A percentile compares a stretch with the other conserved stretches of the same genome.
Evolutionary conservation across 2,797 vertebrate genomes (phyloP).

Genomic region (Cuniculus paca): DNA sequence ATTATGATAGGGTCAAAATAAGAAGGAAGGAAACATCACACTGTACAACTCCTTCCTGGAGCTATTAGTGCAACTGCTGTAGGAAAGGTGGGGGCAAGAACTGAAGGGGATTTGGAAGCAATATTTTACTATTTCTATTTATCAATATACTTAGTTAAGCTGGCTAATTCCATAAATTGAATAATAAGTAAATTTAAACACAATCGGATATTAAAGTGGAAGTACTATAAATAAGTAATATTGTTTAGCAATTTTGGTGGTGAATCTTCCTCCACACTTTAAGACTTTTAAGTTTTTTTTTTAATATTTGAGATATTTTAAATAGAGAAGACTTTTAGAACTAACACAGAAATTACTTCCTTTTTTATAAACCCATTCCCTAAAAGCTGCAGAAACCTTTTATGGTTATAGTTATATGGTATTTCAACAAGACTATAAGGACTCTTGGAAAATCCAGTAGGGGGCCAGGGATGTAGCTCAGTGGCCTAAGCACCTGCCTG

Average conservation of each 20-base stretch:
- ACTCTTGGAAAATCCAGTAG: too few relatives aligned
- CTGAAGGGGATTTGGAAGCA: neutral
- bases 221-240: neutral
- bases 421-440: neutral
- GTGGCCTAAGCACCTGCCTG: too few relatives aligned
- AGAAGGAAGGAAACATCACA: neutral
- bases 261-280: neutral
- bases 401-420: neutral
- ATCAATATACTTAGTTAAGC: neutral
- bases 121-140: constrained; percentile 40
- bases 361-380: constrained; percentile 14
- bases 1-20: neutral
- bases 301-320: neutral
- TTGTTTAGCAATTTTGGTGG: neutral
- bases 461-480: too few relatives aligned
- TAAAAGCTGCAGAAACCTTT: neutral
- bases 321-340: constrained; percentile 37
- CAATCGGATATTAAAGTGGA: neutral
- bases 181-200: neutral
- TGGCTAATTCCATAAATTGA: neutral
- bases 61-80: neutral
- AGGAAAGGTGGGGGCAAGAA: neutral
- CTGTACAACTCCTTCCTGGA: neutral
- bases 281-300: neutral
- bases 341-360: neutral